Base-by-base conservation (phyloP, 2,888 invertebrate species). In the Odiellus spinosus region DNA sequence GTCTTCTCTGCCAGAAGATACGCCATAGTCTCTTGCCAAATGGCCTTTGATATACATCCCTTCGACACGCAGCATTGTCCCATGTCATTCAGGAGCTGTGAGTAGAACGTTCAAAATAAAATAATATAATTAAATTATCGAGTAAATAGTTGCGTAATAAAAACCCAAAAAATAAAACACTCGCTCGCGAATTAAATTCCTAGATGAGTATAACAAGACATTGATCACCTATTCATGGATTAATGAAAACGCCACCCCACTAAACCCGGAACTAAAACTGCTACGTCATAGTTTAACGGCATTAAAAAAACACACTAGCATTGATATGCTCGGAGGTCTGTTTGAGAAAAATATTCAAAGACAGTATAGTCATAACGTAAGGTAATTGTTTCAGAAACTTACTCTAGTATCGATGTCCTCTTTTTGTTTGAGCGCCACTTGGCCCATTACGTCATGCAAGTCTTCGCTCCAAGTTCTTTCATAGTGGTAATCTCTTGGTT, bases 401-500 rank as follows among this genome's bases (percentile, higher is more conserved):
- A 50, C 21, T 50, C 50, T 1, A 44, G 26, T 36, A 15, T 50
- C 3, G 47, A 45, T 33, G 45, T 50, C 5, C 40, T 44, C 5
- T 41, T 50, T 6, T 47, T 45, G 3, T 50, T 50, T 26, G 47
- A 50, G n/a, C 26, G 50, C 1, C 44, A 48, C 19, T 20, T 47
- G n/a, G 45, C 47, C 20, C 45, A 47, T 40, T 45, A 47, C 15
- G n/a, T 85, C 44, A 83, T 84, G 54, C 84, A 84, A 64, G 82
- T 84, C 6, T 85, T 83, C 63, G 82, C 82, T 1, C 85, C 85
- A 0, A 84, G 84, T 2, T 78, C 80, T 1, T 65, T 85, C 26
- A 82, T 85, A 6, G 84, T 85, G 10, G 78, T 82, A 73, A 63
- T 85, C 6, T 83, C 82, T 3, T 85, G 84, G 84, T 83, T 84